A percentile compares a stretch with the other conserved stretches of the same genome.
phyloP scores from a whole-genome alignment of 2,888 invertebrate species.

The Spisula subtruncata region DNA sequence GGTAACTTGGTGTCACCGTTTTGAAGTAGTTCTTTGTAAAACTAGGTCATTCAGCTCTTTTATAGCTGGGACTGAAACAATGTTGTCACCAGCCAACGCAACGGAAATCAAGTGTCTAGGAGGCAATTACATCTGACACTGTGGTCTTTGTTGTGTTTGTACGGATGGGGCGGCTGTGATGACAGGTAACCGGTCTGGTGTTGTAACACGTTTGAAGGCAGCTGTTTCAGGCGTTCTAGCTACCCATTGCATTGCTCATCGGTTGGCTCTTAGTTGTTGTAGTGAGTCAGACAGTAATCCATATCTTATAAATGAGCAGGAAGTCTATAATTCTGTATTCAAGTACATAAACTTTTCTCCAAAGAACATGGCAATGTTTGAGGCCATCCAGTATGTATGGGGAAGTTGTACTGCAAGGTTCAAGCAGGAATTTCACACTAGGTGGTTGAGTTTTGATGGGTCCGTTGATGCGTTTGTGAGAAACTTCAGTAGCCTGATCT shows the following conservation, averaged over 20 bases:
- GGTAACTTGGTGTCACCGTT: no score
- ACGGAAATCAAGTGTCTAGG: no score
- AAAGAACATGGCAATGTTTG: conserved; percentile 41
- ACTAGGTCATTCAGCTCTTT: no score
- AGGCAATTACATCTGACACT: no score
- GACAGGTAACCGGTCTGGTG: conserved; percentile 61
- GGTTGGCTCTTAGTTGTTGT: conserved; percentile 61
- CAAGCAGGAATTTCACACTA: conserved; percentile 48
- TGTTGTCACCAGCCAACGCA: no score
- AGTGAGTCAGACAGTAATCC: conserved; percentile 59
- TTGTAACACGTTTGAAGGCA: conserved; percentile 58
- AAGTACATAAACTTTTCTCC: conserved; percentile 53
- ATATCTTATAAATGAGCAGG: conserved; percentile 68
- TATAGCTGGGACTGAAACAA: no score
- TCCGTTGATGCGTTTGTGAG: conserved; percentile 56
- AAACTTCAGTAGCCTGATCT: conserved; percentile 49
- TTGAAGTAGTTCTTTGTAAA: no score
- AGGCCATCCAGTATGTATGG: conserved; percentile 14
- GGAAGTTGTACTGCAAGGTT: neutral
- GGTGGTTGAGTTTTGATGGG: conserved; percentile 65
- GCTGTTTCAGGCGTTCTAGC: conserved; percentile 52
- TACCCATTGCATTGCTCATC: conserved; percentile 70
- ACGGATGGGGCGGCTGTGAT: conserved; percentile 66
- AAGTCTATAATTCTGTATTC: conserved; percentile 54
- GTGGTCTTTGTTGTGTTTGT: conserved; percentile 18